Evolutionary conservation across 35 echinoderm and acorn worm species (phyloP).

Genomic region (Lytechinus variegatus): DNA sequence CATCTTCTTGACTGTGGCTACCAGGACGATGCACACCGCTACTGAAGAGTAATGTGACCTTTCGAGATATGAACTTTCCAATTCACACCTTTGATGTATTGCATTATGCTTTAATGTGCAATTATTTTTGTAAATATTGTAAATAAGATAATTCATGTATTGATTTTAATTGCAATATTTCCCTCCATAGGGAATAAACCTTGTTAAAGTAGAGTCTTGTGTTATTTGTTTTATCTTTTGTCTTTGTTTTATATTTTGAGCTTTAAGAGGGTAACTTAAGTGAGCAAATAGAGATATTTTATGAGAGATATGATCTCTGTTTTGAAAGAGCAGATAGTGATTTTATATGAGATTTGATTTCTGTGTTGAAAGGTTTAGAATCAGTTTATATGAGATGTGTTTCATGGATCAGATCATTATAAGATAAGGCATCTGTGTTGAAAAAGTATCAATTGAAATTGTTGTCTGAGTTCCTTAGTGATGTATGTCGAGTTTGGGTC

Average conservation of each 20-base stretch:
- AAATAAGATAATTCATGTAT: not conserved
- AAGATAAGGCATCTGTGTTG: no score
- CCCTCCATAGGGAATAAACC: not conserved
- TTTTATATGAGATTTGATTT: not conserved
- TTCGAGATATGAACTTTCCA: not conserved
- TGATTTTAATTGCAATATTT: not conserved
- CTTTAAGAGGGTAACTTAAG: not conserved
- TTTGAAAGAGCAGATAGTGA: not conserved
- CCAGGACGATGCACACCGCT: not conserved
- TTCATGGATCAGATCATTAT: no score
- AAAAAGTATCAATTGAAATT: no score
- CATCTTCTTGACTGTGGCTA: conserved; percentile 3
- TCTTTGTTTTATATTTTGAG: not conserved
- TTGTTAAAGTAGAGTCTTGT: not conserved
- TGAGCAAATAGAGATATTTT: no score
- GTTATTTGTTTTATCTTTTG: not conserved
- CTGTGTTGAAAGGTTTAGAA: not conserved
- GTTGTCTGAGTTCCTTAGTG: no score
- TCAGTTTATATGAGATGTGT: no score
- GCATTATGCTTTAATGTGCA: not conserved
- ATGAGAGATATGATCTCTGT: not conserved
- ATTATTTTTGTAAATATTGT: not conserved
- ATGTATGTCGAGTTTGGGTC: no score
- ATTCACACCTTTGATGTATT: not conserved
- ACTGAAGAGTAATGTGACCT: not conserved